Base-by-base conservation (phyloP, 2,888 invertebrate genomes). In the Platypus cylindrus region DNA sequence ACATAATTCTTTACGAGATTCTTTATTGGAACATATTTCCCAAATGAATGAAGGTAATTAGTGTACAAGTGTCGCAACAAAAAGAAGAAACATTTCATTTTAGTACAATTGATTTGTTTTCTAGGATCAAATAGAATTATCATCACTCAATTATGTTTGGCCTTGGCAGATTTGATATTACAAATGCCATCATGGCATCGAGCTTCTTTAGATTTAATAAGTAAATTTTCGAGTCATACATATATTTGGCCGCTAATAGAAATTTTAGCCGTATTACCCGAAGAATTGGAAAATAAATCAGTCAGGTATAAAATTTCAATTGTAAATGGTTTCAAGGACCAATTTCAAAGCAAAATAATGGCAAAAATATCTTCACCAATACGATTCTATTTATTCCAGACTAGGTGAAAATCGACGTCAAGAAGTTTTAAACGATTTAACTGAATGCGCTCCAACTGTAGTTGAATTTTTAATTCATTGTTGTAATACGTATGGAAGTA, bases 171-270 rank as follows among this genome's bases (percentile, higher is more conserved):
- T 64, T 65, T 98, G 45, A 85, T 90, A 3, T 66, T 98, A 32
- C 86, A 95, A 62, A 93, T 95, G 85, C 75, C 83, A 11, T 64
- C 81, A 1, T 98, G 97, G 97, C 79, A 82, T 50, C 78, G 82
- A 54, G 89, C 94, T 27, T 75, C 89, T 30, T 66, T 75, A 51
- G 89, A 91, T 59, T 65, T 97, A 43, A 75, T 95, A 22, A 75
- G 76, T 53, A 75, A 75, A 55, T 84, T 81, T 53, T 78, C 81
- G 1, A 35, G 35, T 22, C 62, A 65, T 16, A 71, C 70, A 41
- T 77, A 78, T 52, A 67, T 85, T 45, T 83, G 81, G 70, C 87
- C 90, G 16, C 66, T 97, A 38, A 60, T 97, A 48, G 93, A 94
- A 70, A 77, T 97, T 46, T 68, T 98, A 46, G 91, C 85, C 29